Evolutionary conservation across 1,140 invertebrate genomes (phyloP).

Genomic region (Camponotus vicinus): DNA sequence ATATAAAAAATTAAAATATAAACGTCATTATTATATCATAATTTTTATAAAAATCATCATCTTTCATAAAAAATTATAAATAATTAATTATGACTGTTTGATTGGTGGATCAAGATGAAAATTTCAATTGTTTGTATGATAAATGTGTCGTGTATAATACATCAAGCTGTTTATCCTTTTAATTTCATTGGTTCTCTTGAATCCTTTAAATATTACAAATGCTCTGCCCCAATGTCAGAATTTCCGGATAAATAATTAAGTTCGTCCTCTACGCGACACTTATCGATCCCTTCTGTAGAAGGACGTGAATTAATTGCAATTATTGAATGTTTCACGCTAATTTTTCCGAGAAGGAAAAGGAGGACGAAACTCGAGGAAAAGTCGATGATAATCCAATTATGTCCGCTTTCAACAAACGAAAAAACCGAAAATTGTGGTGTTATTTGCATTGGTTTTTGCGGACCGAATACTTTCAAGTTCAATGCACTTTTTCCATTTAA

Average conservation of each 20-base stretch:
- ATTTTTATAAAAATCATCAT: no score
- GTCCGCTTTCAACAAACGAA: neutral
- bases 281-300: constrained; percentile 18
- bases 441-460: neutral
- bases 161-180: neutral
- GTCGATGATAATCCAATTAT: constrained; percentile 38
- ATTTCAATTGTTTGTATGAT: neutral
- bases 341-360: constrained; percentile 6
- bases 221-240: neutral
- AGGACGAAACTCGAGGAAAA: neutral
- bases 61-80: no score
- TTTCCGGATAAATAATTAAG: constrained; percentile 24
- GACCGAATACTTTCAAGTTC: neutral
- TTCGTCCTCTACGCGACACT: neutral
- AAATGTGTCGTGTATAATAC: neutral
- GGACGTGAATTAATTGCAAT: constrained; percentile 24
- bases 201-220: constrained; percentile 5
- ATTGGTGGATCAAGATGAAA: neutral
- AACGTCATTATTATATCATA: no score
- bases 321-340: constrained; percentile 34
- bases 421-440: constrained; percentile 2
- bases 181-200: neutral
- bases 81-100: neutral
- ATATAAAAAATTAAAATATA: no score
- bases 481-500: neutral